Evolutionary conservation across 2,888 invertebrate species (phyloP).

Genomic region (Aleiodes testaceus): DNA sequence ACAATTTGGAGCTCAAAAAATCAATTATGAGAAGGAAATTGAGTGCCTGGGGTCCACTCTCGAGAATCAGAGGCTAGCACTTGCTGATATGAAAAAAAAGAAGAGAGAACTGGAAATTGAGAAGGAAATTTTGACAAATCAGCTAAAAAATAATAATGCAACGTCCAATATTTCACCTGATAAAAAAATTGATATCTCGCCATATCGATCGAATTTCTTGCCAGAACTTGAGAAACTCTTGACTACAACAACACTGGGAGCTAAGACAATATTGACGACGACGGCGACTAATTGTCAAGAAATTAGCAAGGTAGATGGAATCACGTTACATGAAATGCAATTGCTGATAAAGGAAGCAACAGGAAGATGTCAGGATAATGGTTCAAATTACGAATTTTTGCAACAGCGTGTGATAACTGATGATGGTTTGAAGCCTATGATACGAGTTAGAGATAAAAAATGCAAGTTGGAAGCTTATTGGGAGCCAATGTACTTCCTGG

Average conservation of each 20-base stretch:
- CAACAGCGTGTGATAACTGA: slow-evolving; percentile 67
- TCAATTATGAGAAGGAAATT: slow-evolving; percentile 67
- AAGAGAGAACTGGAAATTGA: slow-evolving; percentile 67
- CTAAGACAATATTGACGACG: slow-evolving; percentile 63
- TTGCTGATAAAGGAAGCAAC: slow-evolving; percentile 70
- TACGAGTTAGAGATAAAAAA: slow-evolving; percentile 66
- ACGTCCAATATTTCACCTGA: slow-evolving; percentile 73
- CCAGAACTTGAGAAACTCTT: slow-evolving; percentile 75
- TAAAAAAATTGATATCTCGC: slow-evolving; percentile 69
- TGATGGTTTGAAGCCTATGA: slow-evolving; percentile 63
- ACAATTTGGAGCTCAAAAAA: slow-evolving; percentile 66
- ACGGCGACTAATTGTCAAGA: slow-evolving; percentile 61
- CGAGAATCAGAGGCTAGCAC: slow-evolving; percentile 67
- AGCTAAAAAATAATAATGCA: slow-evolving; percentile 73
- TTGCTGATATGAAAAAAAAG: slow-evolving; percentile 65
- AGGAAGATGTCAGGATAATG: slow-evolving; percentile 68
- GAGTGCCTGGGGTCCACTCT: slow-evolving; percentile 64
- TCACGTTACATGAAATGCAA: slow-evolving; percentile 70
- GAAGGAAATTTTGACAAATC: slow-evolving; percentile 68
- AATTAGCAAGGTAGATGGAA: slow-evolving; percentile 63
- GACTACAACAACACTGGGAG: slow-evolving; percentile 66
- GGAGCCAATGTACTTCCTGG: slow-evolving; percentile 65
- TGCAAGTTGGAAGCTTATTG: slow-evolving; percentile 63
- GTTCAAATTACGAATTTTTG: slow-evolving; percentile 68
- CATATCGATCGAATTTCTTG: slow-evolving; percentile 75